Base-by-base conservation (phyloP, 2,113 vertebrate genomes). In the Rafetus swinhoei region DNA sequence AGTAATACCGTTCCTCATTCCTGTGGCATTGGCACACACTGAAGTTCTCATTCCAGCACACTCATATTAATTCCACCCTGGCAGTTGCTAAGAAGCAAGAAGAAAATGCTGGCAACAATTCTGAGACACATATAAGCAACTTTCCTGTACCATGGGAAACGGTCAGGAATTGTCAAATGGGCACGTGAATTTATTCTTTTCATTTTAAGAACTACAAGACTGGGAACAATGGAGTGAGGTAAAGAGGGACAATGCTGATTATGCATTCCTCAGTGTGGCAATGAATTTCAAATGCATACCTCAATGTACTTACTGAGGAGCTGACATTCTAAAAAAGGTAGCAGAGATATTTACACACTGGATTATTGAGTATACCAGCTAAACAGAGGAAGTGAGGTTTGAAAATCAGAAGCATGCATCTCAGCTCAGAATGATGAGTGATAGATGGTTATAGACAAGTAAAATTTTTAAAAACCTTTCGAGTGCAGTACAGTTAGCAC, bases 61-160 rank as follows among this genome's bases (percentile, higher is more conserved):
- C 90, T 94, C 86, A 79, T 90, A 91, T 69, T 69, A 94, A 93
- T 97, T 96, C 95, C 96, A 97, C 95, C 95, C 79, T 95, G 97
- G 94, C 93, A 95, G 96, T 94, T 97, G 93, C 93, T 93, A 95
- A 93, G 96, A 93, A 96, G 95, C 91, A 87, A 87, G 95, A 88
- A 91, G 94, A 96, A 96, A 97, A 94, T 93, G 93, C 96, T 97
- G 95, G 95, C 95, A 97, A 27, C 82, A 83, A 88, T 97, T 97
- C 94, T 93, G 85, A 90, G 83, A 87, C 91, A 93, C 87, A 90
- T 89, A 85, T 45, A 95, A 82, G 88, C 88, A 81, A 60, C 56
- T 89, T 82, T 95, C 88, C 94, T 96, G 94, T 80, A 95, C 88
- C 90, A 93, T 88, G 90, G 93, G 93, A 96, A 97, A 94, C 76